Evolutionary conservation across 2,797 vertebrate genomes (phyloP), one percentile per base, ranked within the genome.

Genomic region (Enteromius afrohamiltoni): DNA sequence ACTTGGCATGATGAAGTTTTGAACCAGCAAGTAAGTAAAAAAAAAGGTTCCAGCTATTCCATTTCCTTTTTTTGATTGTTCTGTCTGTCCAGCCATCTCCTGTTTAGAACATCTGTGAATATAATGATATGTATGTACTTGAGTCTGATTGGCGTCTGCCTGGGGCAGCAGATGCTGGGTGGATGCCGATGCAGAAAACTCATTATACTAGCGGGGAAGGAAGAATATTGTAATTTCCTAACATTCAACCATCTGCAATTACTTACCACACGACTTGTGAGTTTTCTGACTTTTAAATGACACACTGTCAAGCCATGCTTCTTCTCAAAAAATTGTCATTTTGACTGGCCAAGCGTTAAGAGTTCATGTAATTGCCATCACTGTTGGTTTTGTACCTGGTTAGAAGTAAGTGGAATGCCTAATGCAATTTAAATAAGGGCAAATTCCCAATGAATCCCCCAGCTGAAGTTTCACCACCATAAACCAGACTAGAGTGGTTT

Each of bases 321-420:
- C 16, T 23, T 42, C 10, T 79, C 3, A 2, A 40, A 80, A 45
- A 10, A 42, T 69, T 69, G 78, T 55, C 49, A 58, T 29, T 69
- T 80, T 80, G 65, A 80, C 6, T 60, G 37, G 34, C 49, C 69
- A 13, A 58, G 37, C 5, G 2, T 45, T 37, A 37, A 14, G 37
- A 73, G 51, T 49, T 81, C n/a, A n/a, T 47, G 60, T 71, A 71
- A 62, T 71, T 80, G 51, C 16, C 65, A 45, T 69, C 78, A 31
- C 34, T 80, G 31, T 42, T 68, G 77, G 14, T 68, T 55, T 69
- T 80, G 34, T 55, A 58, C 31, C 49, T 69, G 31, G 49, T 67
- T 42, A 37, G 47, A 78, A 34, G 60, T 51, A 78, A 49, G 45
- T 55, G 31, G n/a, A 70, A 70, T 45, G 23, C 42, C 67, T 70